phyloP scores from a whole-genome alignment of 2,888 invertebrate species.

The Penaeus monodon region DNA sequence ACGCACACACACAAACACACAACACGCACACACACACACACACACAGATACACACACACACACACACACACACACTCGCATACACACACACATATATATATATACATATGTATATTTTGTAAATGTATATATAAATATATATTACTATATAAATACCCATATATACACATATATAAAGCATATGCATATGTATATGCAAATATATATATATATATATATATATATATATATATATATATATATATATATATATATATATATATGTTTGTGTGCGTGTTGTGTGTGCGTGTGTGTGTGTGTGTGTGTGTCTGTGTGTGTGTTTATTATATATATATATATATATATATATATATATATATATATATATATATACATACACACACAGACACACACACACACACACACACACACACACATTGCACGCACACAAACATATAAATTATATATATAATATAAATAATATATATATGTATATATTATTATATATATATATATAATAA shows the following conservation, averaged over 20 bases:
- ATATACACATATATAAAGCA: not conserved
- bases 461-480: too few species aligned
- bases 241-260: constrained; percentile 11
- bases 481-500: too few species aligned
- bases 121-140: too few species aligned
- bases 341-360: constrained; percentile 24
- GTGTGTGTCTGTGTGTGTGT: too few species aligned
- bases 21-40: not conserved
- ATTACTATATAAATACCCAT: too few species aligned
- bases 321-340: constrained; percentile 22
- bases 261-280: too few species aligned
- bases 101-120: too few species aligned
- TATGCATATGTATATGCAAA: constrained; percentile 26
- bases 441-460: constrained; percentile 12
- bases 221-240: constrained; percentile 26
- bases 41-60: too few species aligned
- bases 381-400: constrained; percentile 10
- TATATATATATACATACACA: constrained; percentile 25
- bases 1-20: too few species aligned
- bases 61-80: too few species aligned
- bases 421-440: constrained; percentile 23
- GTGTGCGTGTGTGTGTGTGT: too few species aligned
- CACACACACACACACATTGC: constrained; percentile 29
- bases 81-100: too few species aligned
- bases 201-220: constrained; percentile 38